Conservation (phyloP, 2,113 vertebrate species). For the Leiothrix lutea region DNA sequence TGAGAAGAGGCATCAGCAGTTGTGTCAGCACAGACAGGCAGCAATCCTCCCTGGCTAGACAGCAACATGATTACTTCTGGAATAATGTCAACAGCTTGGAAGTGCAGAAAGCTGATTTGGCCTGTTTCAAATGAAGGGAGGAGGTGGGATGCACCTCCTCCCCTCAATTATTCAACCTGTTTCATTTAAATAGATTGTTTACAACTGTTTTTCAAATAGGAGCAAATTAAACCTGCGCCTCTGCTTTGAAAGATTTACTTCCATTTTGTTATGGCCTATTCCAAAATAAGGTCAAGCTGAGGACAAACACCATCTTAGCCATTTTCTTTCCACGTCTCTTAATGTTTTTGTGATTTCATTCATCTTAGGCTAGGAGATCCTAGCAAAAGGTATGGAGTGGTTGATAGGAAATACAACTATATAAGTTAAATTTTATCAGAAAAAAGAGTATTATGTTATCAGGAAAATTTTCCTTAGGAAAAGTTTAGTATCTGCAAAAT, state of each 20-base stretch:
- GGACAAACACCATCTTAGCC: not conserved
- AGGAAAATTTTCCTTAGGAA: not conserved
- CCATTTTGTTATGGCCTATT: not conserved
- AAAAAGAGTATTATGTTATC: not conserved
- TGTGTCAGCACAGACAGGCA: slow-evolving; percentile 30
- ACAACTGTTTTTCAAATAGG: not conserved
- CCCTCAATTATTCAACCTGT: not conserved
- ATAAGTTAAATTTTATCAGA: not conserved
- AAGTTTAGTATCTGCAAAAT: not conserved
- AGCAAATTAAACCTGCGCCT: not conserved
- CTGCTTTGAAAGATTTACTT: not conserved
- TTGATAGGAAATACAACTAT: not conserved
- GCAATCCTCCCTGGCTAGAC: slow-evolving; percentile 15
- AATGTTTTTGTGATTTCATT: not conserved
- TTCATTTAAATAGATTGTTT: not conserved
- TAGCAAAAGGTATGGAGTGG: not conserved
- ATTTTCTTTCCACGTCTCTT: not conserved
- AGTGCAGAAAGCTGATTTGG: slow-evolving; percentile 19
- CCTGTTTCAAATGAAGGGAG: not conserved
- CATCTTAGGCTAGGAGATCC: not conserved
- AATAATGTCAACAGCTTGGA: slow-evolving; percentile 16
- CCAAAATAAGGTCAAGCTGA: not conserved
- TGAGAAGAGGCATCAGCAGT: slow-evolving; percentile 21
- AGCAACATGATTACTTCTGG: slow-evolving; percentile 53
- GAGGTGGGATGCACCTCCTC: not conserved